phyloP scores from a whole-genome alignment of 1,140 invertebrate genomes.

The Zaprionus africanus region DNA sequence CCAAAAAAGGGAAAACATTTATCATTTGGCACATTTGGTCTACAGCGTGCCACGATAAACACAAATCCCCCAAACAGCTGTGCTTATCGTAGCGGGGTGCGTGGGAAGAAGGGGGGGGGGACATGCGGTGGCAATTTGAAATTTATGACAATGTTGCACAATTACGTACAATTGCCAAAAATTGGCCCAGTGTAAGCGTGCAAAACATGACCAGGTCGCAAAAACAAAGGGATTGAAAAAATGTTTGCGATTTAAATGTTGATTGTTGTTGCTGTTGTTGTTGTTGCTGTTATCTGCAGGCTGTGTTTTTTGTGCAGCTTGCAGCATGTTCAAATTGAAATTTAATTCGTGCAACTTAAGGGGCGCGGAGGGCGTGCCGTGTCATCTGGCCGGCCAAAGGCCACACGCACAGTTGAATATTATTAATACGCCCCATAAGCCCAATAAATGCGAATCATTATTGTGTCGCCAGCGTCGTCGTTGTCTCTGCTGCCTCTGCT shows the following conservation, averaged over 20 bases:
- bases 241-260: background rate
- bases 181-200: background rate
- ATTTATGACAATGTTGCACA: constrained; percentile 31
- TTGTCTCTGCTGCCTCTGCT: constrained; percentile 29
- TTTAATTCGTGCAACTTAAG: constrained; percentile 70
- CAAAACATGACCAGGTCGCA: constrained; percentile 7
- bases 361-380: background rate
- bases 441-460: constrained; percentile 74
- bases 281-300: background rate
- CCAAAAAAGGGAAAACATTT: constrained; percentile 9
- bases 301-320: constrained; percentile 3
- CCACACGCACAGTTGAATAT: constrained; percentile 59
- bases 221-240: constrained; percentile 18
- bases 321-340: constrained; percentile 59
- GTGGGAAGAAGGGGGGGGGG: background rate
- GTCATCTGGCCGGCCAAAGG: constrained; percentile 12
- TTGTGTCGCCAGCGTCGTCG: constrained; percentile 24
- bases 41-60: background rate
- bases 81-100: background rate
- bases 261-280: background rate
- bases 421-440: constrained; percentile 79
- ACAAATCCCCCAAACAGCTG: constrained; percentile 13
- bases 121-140: background rate
- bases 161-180: constrained; percentile 19
- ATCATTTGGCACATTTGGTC: background rate